Base-by-base conservation (phyloP, 2,797 vertebrate species). In the Sylvilagus floridanus region DNA sequence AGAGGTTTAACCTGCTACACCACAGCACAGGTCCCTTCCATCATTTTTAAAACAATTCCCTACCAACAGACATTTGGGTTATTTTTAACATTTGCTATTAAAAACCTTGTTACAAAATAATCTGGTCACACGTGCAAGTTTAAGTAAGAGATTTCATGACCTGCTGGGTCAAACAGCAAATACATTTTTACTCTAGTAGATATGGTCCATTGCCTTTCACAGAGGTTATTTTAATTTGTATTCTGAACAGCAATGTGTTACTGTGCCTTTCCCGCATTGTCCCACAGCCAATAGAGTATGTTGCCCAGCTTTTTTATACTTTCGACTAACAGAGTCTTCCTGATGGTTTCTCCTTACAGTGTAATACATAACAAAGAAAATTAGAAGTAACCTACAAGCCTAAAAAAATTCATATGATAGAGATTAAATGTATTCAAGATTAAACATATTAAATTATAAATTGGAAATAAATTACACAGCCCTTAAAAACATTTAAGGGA, bases 401-500 rank as follows among this genome's bases (percentile, higher is more conserved):
- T 90, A 90, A 63, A 5, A 77, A 72, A 77, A 47, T 54, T 88
- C 14, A 71, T 79, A 24, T 52, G 30, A 14, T n/a, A 52, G 47
- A 28, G 47, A 54, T 77, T 77, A 77, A 54, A n/a, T n/a, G 30
- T 21, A 76, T 76, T 52, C 75, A n/a, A n/a, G 37, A 94, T 42
- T 52, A 82, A 68, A 75, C 57, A 73, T 76, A 88, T n/a, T 83
- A 4, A 47, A 90, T 12, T 30, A 92, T 19, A 69, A 76, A 71
- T 24, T 32, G 82, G 37, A 93, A 81, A 73, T 78, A 73, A 17
- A 87, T 37, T 84, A 93, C 1, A 5, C 1, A 90, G 28, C 21
- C 37, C 87, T 0, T 84, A 69, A 93, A 35, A 92, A 68, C 22
- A 86, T 83, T 89, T 93, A 72, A 94, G 83, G 30, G 84, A 89